phyloP scores from a whole-genome alignment of 2,888 invertebrate species.

The Pterostichus madidus region DNA sequence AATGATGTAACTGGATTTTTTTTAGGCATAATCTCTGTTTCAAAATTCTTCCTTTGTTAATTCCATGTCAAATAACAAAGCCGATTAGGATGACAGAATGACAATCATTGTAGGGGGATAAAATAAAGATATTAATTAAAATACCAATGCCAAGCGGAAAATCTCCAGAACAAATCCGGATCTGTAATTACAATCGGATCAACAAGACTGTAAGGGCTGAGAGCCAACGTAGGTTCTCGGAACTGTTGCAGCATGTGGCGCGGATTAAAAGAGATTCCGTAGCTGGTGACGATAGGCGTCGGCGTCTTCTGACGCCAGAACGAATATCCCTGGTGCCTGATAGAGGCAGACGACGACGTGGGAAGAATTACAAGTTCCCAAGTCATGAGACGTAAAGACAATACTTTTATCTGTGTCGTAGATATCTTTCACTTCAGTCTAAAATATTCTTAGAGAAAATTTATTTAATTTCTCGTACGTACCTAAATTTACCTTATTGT shows the following conservation, averaged over 20 bases:
- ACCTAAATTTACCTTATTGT: too few relatives aligned
- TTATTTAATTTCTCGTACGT: too few relatives aligned
- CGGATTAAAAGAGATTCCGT: conserved; percentile 26
- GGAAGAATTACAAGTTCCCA: background rate
- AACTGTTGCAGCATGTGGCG: background rate
- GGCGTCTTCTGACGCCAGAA: background rate
- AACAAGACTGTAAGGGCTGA: background rate
- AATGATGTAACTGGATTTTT: background rate
- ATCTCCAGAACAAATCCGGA: conserved; percentile 50
- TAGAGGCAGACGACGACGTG: background rate
- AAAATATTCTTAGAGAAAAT: too few relatives aligned
- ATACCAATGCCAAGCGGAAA: conserved; percentile 28
- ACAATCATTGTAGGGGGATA: conserved; percentile 33
- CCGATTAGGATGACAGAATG: conserved; percentile 36
- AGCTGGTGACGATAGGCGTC: background rate
- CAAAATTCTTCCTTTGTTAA: conserved; percentile 25
- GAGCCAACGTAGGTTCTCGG: too few relatives aligned
- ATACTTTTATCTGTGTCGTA: too few relatives aligned
- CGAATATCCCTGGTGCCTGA: conserved; percentile 3
- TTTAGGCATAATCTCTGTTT: background rate
- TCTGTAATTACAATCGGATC: conserved; percentile 50
- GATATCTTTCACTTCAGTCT: too few relatives aligned
- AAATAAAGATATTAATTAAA: conserved; percentile 56
- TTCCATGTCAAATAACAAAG: conserved; percentile 21
- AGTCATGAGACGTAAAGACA: background rate